Conservation (phyloP, 1,140 invertebrate species). For the Nasonia longicornis region DNA sequence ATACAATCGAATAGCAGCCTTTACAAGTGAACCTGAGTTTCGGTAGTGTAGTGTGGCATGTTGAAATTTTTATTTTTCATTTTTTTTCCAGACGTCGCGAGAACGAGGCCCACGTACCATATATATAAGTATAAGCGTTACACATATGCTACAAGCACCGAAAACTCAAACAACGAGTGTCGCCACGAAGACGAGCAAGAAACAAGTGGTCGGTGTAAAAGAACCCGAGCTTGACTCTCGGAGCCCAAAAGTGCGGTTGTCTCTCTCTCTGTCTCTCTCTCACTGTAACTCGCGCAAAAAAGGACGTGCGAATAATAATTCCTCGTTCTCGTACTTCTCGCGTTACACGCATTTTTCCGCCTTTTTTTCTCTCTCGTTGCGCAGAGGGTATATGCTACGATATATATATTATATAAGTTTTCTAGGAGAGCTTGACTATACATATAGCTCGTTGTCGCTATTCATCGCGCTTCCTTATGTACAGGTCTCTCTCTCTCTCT, state of each 20-base stretch:
- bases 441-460: background rate
- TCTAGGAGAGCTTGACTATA: background rate
- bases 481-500: background rate
- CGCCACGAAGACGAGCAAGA: background rate
- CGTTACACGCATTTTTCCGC: conserved; percentile 4
- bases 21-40: conserved; percentile 24
- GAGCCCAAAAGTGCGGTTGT: background rate
- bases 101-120: background rate
- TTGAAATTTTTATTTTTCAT: background rate
- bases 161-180: background rate
- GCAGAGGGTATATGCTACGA: background rate
- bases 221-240: conserved; percentile 31
- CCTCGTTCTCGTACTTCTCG: conserved; percentile 30
- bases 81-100: background rate
- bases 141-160: background rate
- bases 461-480: conserved; percentile 35
- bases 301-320: background rate
- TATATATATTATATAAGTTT: background rate
- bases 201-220: background rate
- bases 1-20: background rate
- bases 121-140: too few species aligned
- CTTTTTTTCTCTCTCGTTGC: background rate
- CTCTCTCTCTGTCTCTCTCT: too few species aligned
- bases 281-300: background rate
- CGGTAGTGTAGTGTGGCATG: background rate